Conservation (phyloP, 2,888 invertebrate genomes). For the Teinopalpus imperialis region DNA sequence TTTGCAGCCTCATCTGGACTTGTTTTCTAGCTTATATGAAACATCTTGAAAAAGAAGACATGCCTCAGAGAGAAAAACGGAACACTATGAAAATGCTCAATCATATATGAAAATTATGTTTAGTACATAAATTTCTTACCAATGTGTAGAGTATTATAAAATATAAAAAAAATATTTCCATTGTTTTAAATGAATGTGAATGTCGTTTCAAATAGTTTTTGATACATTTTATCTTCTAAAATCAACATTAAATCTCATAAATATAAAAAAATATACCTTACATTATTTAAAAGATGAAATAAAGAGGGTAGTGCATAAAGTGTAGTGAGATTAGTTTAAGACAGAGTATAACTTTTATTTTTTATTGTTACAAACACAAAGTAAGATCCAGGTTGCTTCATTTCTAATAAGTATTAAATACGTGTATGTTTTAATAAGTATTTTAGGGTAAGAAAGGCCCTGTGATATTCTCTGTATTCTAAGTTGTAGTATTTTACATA, state of each 20-base stretch:
- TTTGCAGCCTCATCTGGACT: constrained; percentile 90
- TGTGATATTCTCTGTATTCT: not conserved
- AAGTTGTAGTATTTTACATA: not conserved
- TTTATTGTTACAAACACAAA: not conserved
- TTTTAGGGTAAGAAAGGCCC: not conserved
- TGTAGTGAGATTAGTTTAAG: no score
- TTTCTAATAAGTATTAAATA: not conserved
- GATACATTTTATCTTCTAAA: no score
- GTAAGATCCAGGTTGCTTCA: not conserved
- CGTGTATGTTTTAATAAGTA: no score
- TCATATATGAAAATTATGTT: constrained; percentile 6
- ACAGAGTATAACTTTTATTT: no score
- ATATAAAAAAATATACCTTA: no score
- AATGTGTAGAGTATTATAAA: no score
- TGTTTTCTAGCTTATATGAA: constrained; percentile 92
- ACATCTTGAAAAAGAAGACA: constrained; percentile 72
- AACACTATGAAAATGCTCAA: constrained; percentile 35
- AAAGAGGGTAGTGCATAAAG: no score
- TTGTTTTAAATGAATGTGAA: no score
- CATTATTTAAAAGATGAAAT: no score
- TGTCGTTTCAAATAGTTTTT: no score
- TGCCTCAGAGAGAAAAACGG: constrained; percentile 39
- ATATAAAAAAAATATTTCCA: no score
- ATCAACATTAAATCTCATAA: no score
- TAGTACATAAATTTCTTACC: constrained; percentile 1